Evolutionary conservation across 2,888 invertebrate species (phyloP), one percentile per base, ranked within the genome.

Genomic region (Drosophila mettleri): DNA sequence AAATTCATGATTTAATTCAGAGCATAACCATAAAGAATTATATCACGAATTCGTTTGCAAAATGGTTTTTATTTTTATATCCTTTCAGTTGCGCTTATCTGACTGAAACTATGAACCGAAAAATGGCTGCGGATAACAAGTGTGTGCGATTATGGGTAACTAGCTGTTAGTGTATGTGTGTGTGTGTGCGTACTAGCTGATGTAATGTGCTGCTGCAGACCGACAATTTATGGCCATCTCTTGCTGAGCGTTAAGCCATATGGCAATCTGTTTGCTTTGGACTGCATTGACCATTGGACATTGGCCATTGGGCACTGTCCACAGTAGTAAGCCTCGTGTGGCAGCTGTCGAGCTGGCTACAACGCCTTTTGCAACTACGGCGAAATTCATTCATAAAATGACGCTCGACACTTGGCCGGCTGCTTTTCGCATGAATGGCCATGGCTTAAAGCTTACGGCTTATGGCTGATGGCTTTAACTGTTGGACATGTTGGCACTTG

Each of bases 381-480:
- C 85, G 70, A 79, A 85, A 74, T 85, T 87, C 86, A 87, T 86
- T 86, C 86, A 87, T 83, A 76, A 86, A 84, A 77, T 49, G 49
- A 62, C 58, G 41, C 51, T 65, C 69, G 73, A 54, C 71, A 72
- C 69, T 74, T 80, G 72, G 74, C 65, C 53, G 65, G 46, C 58
- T 63, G 77, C 60, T 67, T 79, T 77, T 84, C 70, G 84, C 86
- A 75, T 86, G 81, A 86, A 80, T 81, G 83, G 67, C 53, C 71
- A 63, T 54, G 73, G 68, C 66, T 72, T 61, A 52, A 69, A 55
- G 69, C 69, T 46, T 24, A 52, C 24, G 61, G 66, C 58, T 66
- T 31, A 43, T 51, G 72, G 65, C 55, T 57, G 33, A 45, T 71
- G 60, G 64, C 33, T 29, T 46, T 48, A 48, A 49, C 60, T 71